Percentiles rank a stretch among this genome's conserved stretches.
phyloP scores from a whole-genome alignment of 2,797 vertebrate species.

The Cossypha caffra region DNA sequence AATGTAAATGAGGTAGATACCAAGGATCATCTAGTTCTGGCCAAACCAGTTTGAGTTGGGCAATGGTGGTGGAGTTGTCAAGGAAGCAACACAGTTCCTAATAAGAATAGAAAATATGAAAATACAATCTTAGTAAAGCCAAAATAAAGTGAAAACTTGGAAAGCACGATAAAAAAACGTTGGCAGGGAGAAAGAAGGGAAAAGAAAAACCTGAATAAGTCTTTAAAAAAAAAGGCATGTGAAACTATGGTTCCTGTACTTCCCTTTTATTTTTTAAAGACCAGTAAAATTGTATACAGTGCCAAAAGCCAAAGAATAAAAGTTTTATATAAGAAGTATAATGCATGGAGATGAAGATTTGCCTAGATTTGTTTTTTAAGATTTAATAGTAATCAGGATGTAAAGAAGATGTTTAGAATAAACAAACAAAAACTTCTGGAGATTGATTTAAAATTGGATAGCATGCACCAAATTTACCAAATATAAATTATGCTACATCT shows the following conservation, averaged over 20 bases:
- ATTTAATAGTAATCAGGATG: neutral
- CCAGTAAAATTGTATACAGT: neutral
- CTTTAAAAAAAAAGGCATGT: neutral
- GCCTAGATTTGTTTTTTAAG: neutral
- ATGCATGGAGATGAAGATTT: neutral
- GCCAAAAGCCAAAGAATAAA: neutral
- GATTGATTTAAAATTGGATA: neutral
- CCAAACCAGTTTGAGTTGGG: neutral
- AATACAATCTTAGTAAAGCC: neutral
- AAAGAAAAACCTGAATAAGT: neutral
- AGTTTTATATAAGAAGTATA: neutral
- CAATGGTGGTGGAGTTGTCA: neutral
- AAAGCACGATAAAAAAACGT: neutral
- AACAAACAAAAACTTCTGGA: neutral
- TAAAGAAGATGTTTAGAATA: neutral
- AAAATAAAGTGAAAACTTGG: slow-evolving; percentile 10
- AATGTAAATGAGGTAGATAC: neutral
- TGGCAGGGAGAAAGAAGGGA: neutral
- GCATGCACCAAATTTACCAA: neutral
- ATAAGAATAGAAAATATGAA: neutral
- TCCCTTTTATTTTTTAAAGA: neutral
- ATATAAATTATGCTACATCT: neutral
- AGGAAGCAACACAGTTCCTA: neutral
- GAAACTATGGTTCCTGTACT: neutral
- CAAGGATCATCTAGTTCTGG: neutral